Conservation (phyloP, 2,113 vertebrate species). For the Pelecanoides urinatrix region DNA sequence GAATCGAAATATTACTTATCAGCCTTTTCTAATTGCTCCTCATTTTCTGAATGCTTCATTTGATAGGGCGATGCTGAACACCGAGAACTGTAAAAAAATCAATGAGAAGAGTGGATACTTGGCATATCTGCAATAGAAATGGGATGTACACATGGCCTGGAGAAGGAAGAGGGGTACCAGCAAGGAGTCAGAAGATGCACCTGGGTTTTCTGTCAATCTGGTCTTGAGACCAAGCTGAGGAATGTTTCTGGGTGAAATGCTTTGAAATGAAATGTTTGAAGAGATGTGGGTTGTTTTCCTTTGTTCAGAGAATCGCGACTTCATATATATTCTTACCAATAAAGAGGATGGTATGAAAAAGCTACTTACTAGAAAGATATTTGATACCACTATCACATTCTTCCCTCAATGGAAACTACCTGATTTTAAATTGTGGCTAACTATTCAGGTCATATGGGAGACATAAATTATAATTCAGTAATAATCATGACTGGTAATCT, state of each 20-base stretch:
- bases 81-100: background rate
- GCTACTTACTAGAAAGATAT: background rate
- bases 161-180: background rate
- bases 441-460: background rate
- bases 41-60: background rate
- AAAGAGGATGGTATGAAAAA: background rate
- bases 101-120: accelerated
- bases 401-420: background rate
- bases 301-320: background rate
- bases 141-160: background rate
- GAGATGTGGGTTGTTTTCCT: accelerated
- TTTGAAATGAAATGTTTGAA: background rate
- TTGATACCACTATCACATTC: background rate
- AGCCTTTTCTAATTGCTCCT: background rate
- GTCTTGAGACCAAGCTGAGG: background rate
- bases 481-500: background rate
- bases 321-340: background rate
- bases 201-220: accelerated
- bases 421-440: background rate
- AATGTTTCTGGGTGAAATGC: background rate
- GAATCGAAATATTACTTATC: background rate
- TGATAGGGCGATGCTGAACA: background rate
- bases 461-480: background rate
- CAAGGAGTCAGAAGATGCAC: accelerated
- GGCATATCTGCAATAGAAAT: accelerated